Conservation (phyloP, 2,888 invertebrate species). For the Pachydiplax longipennis region DNA sequence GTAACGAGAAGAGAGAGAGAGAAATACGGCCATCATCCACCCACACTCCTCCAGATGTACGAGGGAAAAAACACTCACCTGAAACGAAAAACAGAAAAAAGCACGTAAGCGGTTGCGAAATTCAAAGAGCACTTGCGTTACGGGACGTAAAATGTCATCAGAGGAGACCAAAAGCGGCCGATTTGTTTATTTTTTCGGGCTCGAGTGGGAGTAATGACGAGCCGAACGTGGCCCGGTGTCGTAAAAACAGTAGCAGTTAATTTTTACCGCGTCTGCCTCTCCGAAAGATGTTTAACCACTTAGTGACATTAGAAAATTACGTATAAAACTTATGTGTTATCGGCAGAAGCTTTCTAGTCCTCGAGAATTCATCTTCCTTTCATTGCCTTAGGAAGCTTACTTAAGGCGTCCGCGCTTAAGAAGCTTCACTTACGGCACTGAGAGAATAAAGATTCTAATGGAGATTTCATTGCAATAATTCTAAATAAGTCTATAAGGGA, state of each 20-base stretch:
- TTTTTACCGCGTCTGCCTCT: background rate
- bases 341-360: too few species aligned
- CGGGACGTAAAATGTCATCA: background rate
- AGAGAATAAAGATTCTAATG: too few species aligned
- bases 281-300: too few species aligned
- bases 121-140: background rate
- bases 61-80: background rate
- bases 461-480: too few species aligned
- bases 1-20: slow-evolving; percentile 11
- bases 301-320: too few species aligned
- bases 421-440: too few species aligned
- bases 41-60: slow-evolving; percentile 49
- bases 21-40: slow-evolving; percentile 41
- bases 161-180: background rate
- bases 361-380: too few species aligned
- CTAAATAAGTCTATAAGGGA: too few species aligned
- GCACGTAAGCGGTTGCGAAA: background rate
- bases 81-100: background rate
- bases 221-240: background rate
- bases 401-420: too few species aligned
- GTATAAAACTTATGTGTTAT: too few species aligned
- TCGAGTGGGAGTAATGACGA: background rate
- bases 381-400: too few species aligned
- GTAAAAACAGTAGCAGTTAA: background rate
- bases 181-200: background rate